Evolutionary conservation across 2,888 invertebrate genomes (phyloP).

Genomic region (Hemithea aestivaria): DNA sequence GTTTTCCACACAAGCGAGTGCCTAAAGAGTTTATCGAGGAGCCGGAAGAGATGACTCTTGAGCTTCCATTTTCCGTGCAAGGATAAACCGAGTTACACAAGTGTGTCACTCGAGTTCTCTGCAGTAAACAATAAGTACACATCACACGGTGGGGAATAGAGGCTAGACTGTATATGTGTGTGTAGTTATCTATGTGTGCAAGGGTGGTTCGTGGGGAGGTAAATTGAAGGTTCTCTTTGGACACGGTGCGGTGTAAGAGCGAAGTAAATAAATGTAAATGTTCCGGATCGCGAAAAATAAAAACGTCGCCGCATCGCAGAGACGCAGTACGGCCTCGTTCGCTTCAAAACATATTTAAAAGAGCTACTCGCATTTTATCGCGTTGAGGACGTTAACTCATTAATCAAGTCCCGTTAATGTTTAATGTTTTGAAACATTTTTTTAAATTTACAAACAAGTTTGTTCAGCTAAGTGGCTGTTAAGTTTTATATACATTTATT

Average conservation of each 20-base stretch:
- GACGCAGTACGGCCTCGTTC: constrained; percentile 10
- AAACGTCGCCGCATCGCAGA: constrained; percentile 14
- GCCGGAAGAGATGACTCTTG: constrained; percentile 19
- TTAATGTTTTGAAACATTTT: too few relatives aligned
- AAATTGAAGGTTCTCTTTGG: constrained; percentile 39
- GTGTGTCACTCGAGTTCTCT: constrained; percentile 29
- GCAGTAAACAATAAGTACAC: constrained; percentile 33
- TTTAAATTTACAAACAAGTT: too few relatives aligned
- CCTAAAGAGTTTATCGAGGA: constrained; percentile 1
- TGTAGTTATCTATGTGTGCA: too few relatives aligned
- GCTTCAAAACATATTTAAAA: constrained; percentile 7
- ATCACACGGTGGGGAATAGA: constrained; percentile 22
- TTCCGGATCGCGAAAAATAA: constrained; percentile 40
- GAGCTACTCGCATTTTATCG: constrained; percentile 6
- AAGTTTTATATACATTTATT: too few relatives aligned
- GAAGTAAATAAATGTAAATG: constrained; percentile 44
- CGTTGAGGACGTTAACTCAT: constrained; percentile 10
- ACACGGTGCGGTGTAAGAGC: constrained; percentile 30
- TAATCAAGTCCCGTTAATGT: too few relatives aligned
- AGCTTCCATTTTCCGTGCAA: constrained; percentile 22
- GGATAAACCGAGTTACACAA: constrained; percentile 28
- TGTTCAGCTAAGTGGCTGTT: too few relatives aligned
- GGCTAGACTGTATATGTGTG: constrained; percentile 14
- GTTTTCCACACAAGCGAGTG: constrained; percentile 3
- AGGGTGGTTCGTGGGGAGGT: constrained; percentile 17